Conservation (phyloP, 2,113 vertebrate genomes). For the Ceratotherium simum region DNA sequence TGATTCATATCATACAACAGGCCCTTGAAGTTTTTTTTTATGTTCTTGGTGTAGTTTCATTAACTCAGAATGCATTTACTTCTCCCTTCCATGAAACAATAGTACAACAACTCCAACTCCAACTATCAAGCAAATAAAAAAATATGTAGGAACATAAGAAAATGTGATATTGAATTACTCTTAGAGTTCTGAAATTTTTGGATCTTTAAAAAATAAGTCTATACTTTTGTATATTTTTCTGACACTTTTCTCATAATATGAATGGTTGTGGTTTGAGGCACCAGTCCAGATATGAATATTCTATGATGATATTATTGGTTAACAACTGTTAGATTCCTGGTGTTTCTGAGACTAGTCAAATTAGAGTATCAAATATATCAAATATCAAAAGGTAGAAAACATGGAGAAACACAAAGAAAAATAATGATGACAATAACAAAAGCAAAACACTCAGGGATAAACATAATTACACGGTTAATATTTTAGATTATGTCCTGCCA, state of each 20-base stretch:
- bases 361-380: not conserved
- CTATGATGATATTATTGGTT: not conserved
- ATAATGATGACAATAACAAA: not conserved
- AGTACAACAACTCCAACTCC: not conserved
- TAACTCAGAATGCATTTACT: not conserved
- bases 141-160: not conserved
- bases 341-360: not conserved
- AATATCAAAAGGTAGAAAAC: not conserved
- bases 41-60: not conserved
- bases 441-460: not conserved
- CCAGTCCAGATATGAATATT: too few species aligned
- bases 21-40: not conserved
- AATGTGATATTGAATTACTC: constrained; percentile 2
- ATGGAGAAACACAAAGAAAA: not conserved
- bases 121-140: not conserved
- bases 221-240: not conserved
- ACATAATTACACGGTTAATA: too few species aligned
- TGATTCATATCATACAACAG: not conserved
- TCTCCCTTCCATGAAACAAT: not conserved
- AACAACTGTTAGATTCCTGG: not conserved
- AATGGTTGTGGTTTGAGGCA: not conserved
- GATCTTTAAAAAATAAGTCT: not conserved
- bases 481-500: too few species aligned
- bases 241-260: not conserved
- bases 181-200: not conserved